Evolutionary conservation across 64 coral and sea anemone genomes (phyloP).

Genomic region (Pocillopora damicornis): DNA sequence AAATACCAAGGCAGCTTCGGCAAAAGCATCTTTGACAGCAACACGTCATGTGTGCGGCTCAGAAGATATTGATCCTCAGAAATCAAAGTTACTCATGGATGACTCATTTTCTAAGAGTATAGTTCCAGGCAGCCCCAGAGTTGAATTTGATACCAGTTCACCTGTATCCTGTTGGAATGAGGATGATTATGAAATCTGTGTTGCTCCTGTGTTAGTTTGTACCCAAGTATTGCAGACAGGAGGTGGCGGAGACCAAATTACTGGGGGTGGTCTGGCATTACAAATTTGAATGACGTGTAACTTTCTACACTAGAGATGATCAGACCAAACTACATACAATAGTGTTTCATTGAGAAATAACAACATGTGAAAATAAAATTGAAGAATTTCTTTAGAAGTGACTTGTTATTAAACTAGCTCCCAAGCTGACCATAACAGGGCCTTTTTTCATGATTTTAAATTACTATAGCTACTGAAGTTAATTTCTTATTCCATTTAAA

Average conservation of each 20-base stretch:
- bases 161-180: constrained; percentile 94
- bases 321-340: too few relatives aligned
- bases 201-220: constrained; percentile 88
- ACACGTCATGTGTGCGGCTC: constrained; percentile 86
- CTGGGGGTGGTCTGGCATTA: constrained; percentile 66
- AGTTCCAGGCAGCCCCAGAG: constrained; percentile 53
- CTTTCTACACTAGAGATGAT: too few relatives aligned
- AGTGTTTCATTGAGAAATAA: too few relatives aligned
- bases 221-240: constrained; percentile 81
- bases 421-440: too few relatives aligned
- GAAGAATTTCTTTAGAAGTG: too few relatives aligned
- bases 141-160: constrained; percentile 65
- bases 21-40: constrained; percentile 83
- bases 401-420: too few relatives aligned
- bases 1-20: constrained; percentile 65
- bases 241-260: constrained; percentile 90
- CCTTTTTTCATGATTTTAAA: too few relatives aligned
- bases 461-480: too few relatives aligned
- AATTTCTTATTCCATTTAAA: too few relatives aligned
- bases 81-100: constrained; percentile 93
- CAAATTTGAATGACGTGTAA: constrained; percentile 43
- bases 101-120: constrained; percentile 84
- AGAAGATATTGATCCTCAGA: constrained; percentile 59
- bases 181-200: constrained; percentile 77
- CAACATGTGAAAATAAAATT: too few relatives aligned